phyloP scores from a whole-genome alignment of 2,888 invertebrate species.

The Pristionchus maxplancki region DNA sequence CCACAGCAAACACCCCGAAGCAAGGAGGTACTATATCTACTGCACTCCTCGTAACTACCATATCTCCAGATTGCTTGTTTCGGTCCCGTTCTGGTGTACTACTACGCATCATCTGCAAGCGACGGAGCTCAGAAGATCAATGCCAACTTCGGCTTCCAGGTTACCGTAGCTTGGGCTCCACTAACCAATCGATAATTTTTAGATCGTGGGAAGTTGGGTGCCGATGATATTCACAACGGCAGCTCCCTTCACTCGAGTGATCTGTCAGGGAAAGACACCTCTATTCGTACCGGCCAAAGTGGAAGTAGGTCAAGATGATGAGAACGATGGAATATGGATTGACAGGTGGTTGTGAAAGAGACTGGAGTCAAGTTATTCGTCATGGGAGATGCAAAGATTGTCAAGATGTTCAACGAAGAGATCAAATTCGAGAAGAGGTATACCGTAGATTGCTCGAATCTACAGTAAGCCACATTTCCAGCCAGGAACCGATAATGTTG shows the following conservation, averaged over 20 bases:
- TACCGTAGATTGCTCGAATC: background rate
- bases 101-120: background rate
- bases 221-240: conserved; percentile 36
- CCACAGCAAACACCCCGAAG: background rate
- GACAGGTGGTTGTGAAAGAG: conserved; percentile 21
- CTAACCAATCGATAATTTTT: background rate
- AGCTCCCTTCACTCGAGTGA: conserved; percentile 30
- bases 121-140: background rate
- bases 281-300: conserved; percentile 36
- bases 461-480: background rate
- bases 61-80: conserved; percentile 28
- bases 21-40: background rate
- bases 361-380: conserved; percentile 10
- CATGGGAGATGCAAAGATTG: conserved; percentile 16
- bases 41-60: background rate
- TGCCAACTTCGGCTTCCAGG: conserved; percentile 46
- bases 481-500: background rate
- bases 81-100: conserved; percentile 46
- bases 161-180: background rate
- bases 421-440: conserved; percentile 15
- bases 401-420: conserved; percentile 9
- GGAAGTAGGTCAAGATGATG: conserved; percentile 10
- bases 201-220: conserved; percentile 36
- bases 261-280: conserved; percentile 44
- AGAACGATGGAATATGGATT: background rate